Evolutionary conservation across 2,797 vertebrate species (phyloP).

Genomic region (Halcyon leucocephala): DNA sequence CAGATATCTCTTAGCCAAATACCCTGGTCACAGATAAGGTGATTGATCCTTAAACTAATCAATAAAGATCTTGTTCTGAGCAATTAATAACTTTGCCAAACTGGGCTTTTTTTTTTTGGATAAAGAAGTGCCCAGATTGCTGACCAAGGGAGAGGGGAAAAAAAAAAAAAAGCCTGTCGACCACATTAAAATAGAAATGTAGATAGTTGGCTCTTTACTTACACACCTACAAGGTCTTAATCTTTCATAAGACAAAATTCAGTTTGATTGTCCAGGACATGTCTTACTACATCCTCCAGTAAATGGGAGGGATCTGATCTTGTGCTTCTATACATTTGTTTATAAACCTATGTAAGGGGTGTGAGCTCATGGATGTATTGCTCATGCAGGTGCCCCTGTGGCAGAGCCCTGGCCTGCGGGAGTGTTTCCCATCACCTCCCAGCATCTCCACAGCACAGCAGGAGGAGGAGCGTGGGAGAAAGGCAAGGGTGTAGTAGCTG

Average conservation of each 20-base stretch:
- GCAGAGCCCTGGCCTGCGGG: neutral
- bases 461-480: neutral
- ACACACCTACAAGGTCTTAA: neutral
- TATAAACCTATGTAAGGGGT: neutral
- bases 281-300: no score
- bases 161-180: neutral
- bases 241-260: neutral
- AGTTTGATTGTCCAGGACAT: rapidly evolving
- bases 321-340: rapidly evolving
- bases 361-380: rapidly evolving
- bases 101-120: neutral
- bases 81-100: conserved; percentile 37
- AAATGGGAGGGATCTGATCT: neutral
- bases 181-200: neutral
- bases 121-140: neutral
- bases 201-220: neutral
- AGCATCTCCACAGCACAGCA: neutral
- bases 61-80: conserved; percentile 25
- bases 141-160: neutral
- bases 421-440: neutral
- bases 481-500: neutral
- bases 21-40: neutral
- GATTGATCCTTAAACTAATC: conserved; percentile 16
- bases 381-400: rapidly evolving
- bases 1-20: neutral